Evolutionary conservation across 2,888 invertebrate species (phyloP).

Genomic region (Melolontha melolontha): DNA sequence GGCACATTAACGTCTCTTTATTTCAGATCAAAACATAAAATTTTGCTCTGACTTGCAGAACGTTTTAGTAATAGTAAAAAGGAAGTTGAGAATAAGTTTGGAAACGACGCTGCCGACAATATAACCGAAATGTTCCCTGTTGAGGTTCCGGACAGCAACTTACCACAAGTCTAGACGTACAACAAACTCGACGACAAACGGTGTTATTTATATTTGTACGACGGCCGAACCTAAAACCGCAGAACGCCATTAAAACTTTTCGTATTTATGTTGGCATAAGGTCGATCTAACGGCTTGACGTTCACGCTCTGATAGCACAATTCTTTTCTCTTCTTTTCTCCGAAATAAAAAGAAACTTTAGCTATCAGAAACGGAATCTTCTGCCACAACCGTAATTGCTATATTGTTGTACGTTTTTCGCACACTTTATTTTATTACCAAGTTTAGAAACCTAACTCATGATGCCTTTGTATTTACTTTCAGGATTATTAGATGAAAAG

Average conservation of each 20-base stretch:
- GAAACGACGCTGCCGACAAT: neutral
- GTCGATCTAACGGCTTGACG: neutral
- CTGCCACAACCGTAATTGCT: neutral
- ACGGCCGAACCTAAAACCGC: conserved; percentile 5
- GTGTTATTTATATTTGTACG: conserved; percentile 14
- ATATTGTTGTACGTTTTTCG: too few species aligned
- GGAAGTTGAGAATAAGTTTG: conserved; percentile 1
- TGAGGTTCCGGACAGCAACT: conserved; percentile 1
- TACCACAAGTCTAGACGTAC: conserved; percentile 9
- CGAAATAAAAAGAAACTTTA: neutral
- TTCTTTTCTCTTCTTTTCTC: neutral
- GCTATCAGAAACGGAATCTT: neutral
- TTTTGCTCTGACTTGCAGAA: neutral
- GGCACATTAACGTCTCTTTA: too few species aligned
- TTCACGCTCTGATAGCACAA: neutral
- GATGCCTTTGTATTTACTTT: too few species aligned
- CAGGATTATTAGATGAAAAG: too few species aligned
- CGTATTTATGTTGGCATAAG: conserved; percentile 9
- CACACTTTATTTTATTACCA: too few species aligned
- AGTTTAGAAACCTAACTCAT: too few species aligned
- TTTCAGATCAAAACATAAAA: neutral
- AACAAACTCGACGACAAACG: conserved; percentile 9
- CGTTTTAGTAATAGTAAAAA: neutral
- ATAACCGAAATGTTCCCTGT: neutral
- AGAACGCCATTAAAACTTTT: conserved; percentile 17